A percentile compares a stretch with the other conserved stretches of the same genome.
phyloP scores from a whole-genome alignment of 2,888 invertebrate species.

The Conchocele bisecta region DNA sequence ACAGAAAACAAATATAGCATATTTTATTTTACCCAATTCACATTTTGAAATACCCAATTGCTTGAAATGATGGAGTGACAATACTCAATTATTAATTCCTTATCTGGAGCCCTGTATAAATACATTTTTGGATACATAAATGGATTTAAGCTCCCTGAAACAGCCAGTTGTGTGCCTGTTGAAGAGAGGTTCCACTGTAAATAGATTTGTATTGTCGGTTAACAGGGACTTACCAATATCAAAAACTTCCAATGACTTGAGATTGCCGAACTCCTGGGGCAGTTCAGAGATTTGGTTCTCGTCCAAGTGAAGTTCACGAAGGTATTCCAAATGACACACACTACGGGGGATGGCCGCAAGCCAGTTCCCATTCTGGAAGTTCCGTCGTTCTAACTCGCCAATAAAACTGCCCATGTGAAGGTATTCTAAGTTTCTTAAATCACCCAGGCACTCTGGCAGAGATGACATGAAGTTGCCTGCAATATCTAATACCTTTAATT shows the following conservation, averaged over 20 bases:
- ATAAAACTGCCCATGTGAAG: constrained; percentile 75
- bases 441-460: constrained; percentile 72
- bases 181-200: too few species aligned
- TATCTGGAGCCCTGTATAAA: too few species aligned
- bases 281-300: constrained; percentile 74
- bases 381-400: constrained; percentile 73
- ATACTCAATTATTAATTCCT: too few species aligned
- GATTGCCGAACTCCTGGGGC: constrained; percentile 74
- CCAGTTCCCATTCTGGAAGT: constrained; percentile 80
- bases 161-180: too few species aligned
- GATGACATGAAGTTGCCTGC: constrained; percentile 73
- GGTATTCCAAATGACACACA: constrained; percentile 63
- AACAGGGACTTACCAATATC: constrained; percentile 69
- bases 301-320: constrained; percentile 70
- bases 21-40: too few species aligned
- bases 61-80: too few species aligned
- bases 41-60: too few species aligned
- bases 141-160: too few species aligned
- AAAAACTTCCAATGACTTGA: constrained; percentile 70
- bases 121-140: too few species aligned
- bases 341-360: constrained; percentile 67
- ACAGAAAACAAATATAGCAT: too few species aligned
- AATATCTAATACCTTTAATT: constrained; percentile 66
- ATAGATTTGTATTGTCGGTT: background rate
- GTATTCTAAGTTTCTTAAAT: constrained; percentile 65